Percentiles rank a stretch among this genome's conserved stretches.
Evolutionary conservation across 1,140 invertebrate genomes (phyloP).

Genomic region (Leptinotarsa lineolata): DNA sequence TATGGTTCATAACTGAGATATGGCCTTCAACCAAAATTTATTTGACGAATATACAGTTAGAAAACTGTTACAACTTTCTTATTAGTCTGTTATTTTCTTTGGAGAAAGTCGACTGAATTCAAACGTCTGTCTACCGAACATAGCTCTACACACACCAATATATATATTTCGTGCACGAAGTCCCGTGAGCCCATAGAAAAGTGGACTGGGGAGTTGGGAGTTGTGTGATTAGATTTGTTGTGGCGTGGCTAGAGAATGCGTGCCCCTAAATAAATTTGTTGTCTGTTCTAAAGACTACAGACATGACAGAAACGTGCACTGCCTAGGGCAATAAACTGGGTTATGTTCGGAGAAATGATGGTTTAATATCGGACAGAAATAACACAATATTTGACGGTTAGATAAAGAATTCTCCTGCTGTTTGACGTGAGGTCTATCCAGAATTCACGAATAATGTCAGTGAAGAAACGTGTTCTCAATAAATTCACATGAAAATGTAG

Average conservation of each 20-base stretch:
- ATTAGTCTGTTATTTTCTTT: too few relatives aligned
- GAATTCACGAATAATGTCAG: too few relatives aligned
- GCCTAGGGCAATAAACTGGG: slow-evolving; percentile 1
- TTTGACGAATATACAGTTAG: too few relatives aligned
- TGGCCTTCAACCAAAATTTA: too few relatives aligned
- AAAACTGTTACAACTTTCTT: too few relatives aligned
- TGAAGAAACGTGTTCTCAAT: too few relatives aligned
- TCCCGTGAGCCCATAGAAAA: slow-evolving; percentile 3
- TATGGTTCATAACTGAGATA: too few relatives aligned
- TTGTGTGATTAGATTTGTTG: slow-evolving; percentile 3
- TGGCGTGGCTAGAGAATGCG: not conserved
- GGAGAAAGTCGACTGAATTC: too few relatives aligned
- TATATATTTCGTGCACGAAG: not conserved
- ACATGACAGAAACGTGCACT: slow-evolving; percentile 7
- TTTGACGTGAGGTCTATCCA: too few relatives aligned
- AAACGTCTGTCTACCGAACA: too few relatives aligned
- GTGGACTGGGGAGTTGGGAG: slow-evolving; percentile 7
- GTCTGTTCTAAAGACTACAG: not conserved
- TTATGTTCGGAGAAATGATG: not conserved
- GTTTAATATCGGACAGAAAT: not conserved
- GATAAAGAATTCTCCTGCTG: not conserved
- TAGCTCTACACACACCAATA: too few relatives aligned
- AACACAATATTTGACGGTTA: not conserved
- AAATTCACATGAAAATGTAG: too few relatives aligned
- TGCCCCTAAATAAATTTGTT: slow-evolving; percentile 6